phyloP scores from a whole-genome alignment of 1,140 invertebrate genomes.

The Mactra quadrangularis region DNA sequence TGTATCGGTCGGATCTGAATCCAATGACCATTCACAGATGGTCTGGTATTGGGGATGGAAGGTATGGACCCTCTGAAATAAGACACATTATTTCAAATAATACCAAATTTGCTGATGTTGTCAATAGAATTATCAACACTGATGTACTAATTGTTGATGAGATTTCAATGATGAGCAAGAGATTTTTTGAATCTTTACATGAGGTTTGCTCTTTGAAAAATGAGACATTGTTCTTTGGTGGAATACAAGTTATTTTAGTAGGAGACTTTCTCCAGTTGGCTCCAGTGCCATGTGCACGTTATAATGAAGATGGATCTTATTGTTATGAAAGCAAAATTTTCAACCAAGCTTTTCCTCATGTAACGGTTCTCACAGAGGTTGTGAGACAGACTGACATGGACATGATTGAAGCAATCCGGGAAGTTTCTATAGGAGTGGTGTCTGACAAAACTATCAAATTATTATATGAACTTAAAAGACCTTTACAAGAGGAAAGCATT shows the following conservation, averaged over 20 bases:
- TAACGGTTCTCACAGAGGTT: slow-evolving; percentile 6
- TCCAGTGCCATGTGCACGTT: slow-evolving; percentile 7
- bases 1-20: background rate
- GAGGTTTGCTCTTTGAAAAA: slow-evolving; percentile 33
- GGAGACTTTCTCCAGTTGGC: slow-evolving; percentile 13
- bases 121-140: slow-evolving; percentile 10
- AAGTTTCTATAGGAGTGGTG: background rate
- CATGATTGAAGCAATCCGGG: slow-evolving; percentile 11
- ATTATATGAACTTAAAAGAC: background rate
- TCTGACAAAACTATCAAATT: background rate
- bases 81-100: background rate
- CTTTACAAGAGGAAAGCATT: background rate
- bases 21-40: slow-evolving; percentile 41
- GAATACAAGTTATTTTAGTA: slow-evolving; percentile 15
- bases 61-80: background rate
- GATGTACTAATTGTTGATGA: slow-evolving; percentile 39
- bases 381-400: slow-evolving; percentile 4
- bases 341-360: slow-evolving; percentile 15
- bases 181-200: slow-evolving; percentile 1
- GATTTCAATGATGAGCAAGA: slow-evolving; percentile 28
- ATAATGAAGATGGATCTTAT: slow-evolving; percentile 20
- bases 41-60: slow-evolving; percentile 47
- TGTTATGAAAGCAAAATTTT: slow-evolving; percentile 33
- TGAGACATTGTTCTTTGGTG: background rate
- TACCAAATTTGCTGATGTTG: background rate